These are phyloP conservation scores for Enteromius argenteus DNA, from an alignment of 2,797 vertebrate species.

Conservation along the genomic window DNA sequence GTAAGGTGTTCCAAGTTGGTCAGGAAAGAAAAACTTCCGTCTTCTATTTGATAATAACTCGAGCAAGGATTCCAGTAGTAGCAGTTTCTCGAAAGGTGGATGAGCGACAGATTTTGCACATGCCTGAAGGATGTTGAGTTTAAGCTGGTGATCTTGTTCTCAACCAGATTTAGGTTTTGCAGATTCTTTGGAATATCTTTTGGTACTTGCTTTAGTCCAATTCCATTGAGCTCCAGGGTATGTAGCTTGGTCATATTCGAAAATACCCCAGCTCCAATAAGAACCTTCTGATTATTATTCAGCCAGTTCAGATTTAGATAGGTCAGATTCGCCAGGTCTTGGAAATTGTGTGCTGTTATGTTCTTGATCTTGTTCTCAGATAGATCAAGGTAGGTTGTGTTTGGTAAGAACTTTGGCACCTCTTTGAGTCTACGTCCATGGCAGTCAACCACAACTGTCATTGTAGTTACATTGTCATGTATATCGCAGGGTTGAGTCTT, in stretches of 20 bases:
- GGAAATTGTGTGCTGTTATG: slow-evolving; percentile 74
- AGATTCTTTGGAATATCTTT: slow-evolving; percentile 77
- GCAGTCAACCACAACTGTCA: slow-evolving; percentile 81
- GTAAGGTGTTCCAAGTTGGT: slow-evolving; percentile 77
- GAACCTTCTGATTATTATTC: slow-evolving; percentile 70
- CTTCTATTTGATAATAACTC: slow-evolving; percentile 69
- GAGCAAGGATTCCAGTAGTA: slow-evolving; percentile 85
- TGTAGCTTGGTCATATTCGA: slow-evolving; percentile 77
- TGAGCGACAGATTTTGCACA: slow-evolving; percentile 76
- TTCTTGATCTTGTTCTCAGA: slow-evolving; percentile 83
- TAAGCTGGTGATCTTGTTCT: slow-evolving; percentile 80
- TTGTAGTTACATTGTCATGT: neutral
- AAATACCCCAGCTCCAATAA: slow-evolving; percentile 76
- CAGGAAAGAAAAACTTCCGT: slow-evolving; percentile 77
- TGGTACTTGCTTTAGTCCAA: slow-evolving; percentile 78
- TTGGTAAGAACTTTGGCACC: slow-evolving; percentile 81
- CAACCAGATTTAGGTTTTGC: slow-evolving; percentile 75
- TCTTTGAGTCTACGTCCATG: slow-evolving; percentile 67
- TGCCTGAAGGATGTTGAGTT: slow-evolving; percentile 71
- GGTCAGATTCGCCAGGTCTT: slow-evolving; percentile 75
- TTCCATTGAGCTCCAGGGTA: slow-evolving; percentile 78
- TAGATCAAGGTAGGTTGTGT: slow-evolving; percentile 83
- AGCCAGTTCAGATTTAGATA: slow-evolving; percentile 82
- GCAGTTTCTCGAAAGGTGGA: slow-evolving; percentile 88
- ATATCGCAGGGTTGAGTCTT: slow-evolving; percentile 88